Evolutionary conservation across 2,888 invertebrate species (phyloP).

Genomic region (Yponomeuta plumbellus): DNA sequence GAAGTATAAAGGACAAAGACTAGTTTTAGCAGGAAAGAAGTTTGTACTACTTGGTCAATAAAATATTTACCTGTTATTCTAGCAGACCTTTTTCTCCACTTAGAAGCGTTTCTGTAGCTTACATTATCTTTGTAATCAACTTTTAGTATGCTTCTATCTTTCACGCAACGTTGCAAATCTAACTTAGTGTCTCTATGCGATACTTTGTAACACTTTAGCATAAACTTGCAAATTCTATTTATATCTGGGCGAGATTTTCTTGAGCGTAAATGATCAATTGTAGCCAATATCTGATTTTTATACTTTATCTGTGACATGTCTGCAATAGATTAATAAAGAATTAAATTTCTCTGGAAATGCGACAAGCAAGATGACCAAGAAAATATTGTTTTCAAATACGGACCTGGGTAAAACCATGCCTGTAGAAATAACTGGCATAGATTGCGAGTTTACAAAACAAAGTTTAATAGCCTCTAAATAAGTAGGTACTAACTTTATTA

Average conservation of each 20-base stretch:
- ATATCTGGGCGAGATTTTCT: slow-evolving; percentile 91
- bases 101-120: slow-evolving; percentile 89
- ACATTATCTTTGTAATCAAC: slow-evolving; percentile 92
- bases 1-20: background rate
- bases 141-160: slow-evolving; percentile 84
- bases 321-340: slow-evolving; percentile 37
- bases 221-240: slow-evolving; percentile 88
- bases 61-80: slow-evolving; percentile 4
- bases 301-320: slow-evolving; percentile 79
- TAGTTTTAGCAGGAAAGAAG: background rate
- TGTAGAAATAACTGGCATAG: slow-evolving; percentile 42
- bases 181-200: slow-evolving; percentile 81
- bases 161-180: slow-evolving; percentile 84
- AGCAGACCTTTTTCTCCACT: slow-evolving; percentile 73
- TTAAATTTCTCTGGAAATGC: background rate
- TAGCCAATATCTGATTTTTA: slow-evolving; percentile 86
- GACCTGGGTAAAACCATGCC: slow-evolving; percentile 67
- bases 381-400: slow-evolving; percentile 7
- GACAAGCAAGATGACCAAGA: background rate
- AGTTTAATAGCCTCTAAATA: background rate
- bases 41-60: background rate
- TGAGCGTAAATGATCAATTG: slow-evolving; percentile 88
- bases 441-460: background rate
- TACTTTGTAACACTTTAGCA: slow-evolving; percentile 84
- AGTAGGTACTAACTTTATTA: background rate